These are phyloP conservation scores for Andrena cerasifolii DNA, from an alignment of 1,140 invertebrate genomes.

Conservation along the genomic window DNA sequence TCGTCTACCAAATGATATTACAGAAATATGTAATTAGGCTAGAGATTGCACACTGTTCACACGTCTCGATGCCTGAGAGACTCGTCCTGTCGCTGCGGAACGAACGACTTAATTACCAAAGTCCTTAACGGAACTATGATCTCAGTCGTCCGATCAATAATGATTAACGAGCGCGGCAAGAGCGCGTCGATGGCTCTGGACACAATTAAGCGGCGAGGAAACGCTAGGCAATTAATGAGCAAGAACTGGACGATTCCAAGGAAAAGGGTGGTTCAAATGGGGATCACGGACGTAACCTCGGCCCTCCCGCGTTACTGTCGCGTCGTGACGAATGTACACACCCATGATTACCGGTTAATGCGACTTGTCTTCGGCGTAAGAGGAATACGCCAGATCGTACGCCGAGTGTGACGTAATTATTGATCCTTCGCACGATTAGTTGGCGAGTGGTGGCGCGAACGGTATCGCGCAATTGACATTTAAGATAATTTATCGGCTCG, in stretches of 20 bases:
- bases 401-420: conserved; percentile 48
- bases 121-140: background rate
- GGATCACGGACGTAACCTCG: conserved; percentile 25
- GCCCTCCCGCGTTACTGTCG: background rate
- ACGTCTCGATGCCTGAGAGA: too few relatives aligned
- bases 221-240: background rate
- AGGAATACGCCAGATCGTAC: conserved; percentile 32
- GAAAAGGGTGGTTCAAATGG: background rate
- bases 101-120: background rate
- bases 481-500: conserved; percentile 57
- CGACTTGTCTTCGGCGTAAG: conserved; percentile 33
- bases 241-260: background rate
- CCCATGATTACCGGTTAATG: conserved; percentile 43
- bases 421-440: conserved; percentile 50
- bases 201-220: conserved; percentile 3
- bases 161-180: background rate
- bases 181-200: background rate
- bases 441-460: conserved; percentile 18
- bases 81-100: too few relatives aligned
- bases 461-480: conserved; percentile 59
- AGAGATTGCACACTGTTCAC: too few relatives aligned
- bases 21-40: too few relatives aligned
- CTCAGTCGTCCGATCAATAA: background rate
- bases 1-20: background rate
- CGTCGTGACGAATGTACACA: conserved; percentile 53